phyloP scores from a whole-genome alignment of 1,140 invertebrate species.

The Dinoponera quadriceps region DNA sequence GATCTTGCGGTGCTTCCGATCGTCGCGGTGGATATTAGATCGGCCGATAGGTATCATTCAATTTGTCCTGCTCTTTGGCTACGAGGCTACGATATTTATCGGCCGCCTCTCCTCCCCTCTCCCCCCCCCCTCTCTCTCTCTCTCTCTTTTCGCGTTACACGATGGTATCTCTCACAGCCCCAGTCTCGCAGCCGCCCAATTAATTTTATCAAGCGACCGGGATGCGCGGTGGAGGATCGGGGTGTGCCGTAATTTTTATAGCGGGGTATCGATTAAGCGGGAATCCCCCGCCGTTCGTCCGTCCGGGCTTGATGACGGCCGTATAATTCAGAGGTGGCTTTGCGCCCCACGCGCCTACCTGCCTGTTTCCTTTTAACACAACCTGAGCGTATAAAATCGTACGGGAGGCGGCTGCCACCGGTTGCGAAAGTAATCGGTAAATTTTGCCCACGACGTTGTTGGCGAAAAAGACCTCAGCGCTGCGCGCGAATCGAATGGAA shows the following conservation, averaged over 20 bases:
- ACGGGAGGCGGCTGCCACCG: too few relatives aligned
- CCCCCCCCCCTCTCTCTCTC: too few relatives aligned
- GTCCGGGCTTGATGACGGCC: not conserved
- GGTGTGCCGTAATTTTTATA: slow-evolving; percentile 34
- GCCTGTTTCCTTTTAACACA: not conserved
- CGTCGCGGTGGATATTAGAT: slow-evolving; percentile 41
- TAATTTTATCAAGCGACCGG: slow-evolving; percentile 16
- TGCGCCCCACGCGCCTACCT: too few relatives aligned
- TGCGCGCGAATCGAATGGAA: too few relatives aligned
- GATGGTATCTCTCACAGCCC: too few relatives aligned
- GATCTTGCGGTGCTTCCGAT: slow-evolving; percentile 41
- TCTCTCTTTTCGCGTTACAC: too few relatives aligned
- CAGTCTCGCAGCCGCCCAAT: slow-evolving; percentile 4
- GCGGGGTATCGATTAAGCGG: slow-evolving; percentile 17
- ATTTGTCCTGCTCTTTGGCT: slow-evolving; percentile 30
- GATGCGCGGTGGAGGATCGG: not conserved
- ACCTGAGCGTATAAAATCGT: slow-evolving; percentile 2
- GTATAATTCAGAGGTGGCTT: slow-evolving; percentile 9
- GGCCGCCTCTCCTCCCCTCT: too few relatives aligned
- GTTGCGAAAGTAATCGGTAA: too few relatives aligned
- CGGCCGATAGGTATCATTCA: slow-evolving; percentile 6
- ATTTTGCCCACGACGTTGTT: too few relatives aligned
- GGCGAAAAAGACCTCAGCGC: too few relatives aligned
- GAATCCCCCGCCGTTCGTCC: too few relatives aligned
- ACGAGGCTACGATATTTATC: not conserved